phyloP scores from a whole-genome alignment of 2,888 invertebrate genomes.

The Morpho helenor region DNA sequence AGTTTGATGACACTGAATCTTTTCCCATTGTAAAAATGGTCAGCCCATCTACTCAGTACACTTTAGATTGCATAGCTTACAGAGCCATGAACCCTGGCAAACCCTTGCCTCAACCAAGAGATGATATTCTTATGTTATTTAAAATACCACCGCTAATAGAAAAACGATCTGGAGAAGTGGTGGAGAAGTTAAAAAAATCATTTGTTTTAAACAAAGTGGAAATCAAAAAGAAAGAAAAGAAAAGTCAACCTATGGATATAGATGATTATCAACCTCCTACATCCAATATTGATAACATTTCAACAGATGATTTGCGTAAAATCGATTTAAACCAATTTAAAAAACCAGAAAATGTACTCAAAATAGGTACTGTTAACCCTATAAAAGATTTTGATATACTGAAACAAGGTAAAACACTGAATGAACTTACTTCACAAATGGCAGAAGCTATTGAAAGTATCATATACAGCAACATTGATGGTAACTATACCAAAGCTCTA shows the following conservation, averaged over 20 bases:
- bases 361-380: slow-evolving; percentile 80
- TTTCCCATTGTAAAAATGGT: slow-evolving; percentile 72
- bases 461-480: slow-evolving; percentile 57
- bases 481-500: slow-evolving; percentile 54
- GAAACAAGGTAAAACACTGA: slow-evolving; percentile 49
- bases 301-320: slow-evolving; percentile 42
- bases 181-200: slow-evolving; percentile 65
- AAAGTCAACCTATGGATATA: slow-evolving; percentile 25
- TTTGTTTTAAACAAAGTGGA: slow-evolving; percentile 70
- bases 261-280: slow-evolving; percentile 29
- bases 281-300: slow-evolving; percentile 19
- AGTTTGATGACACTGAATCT: slow-evolving; percentile 66
- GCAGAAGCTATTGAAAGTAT: slow-evolving; percentile 59
- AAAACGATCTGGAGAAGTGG: slow-evolving; percentile 60
- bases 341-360: slow-evolving; percentile 37
- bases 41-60: slow-evolving; percentile 74
- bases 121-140: slow-evolving; percentile 68
- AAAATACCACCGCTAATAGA: slow-evolving; percentile 71
- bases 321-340: slow-evolving; percentile 37
- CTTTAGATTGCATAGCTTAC: slow-evolving; percentile 78
- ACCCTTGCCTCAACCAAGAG: slow-evolving; percentile 73
- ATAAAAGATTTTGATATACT: slow-evolving; percentile 79
- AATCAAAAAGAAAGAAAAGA: slow-evolving; percentile 44
- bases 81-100: slow-evolving; percentile 80
- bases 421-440: slow-evolving; percentile 51